Evolutionary conservation across 2,797 vertebrate genomes (phyloP).

Genomic region (Artibeus jamaicensis): DNA sequence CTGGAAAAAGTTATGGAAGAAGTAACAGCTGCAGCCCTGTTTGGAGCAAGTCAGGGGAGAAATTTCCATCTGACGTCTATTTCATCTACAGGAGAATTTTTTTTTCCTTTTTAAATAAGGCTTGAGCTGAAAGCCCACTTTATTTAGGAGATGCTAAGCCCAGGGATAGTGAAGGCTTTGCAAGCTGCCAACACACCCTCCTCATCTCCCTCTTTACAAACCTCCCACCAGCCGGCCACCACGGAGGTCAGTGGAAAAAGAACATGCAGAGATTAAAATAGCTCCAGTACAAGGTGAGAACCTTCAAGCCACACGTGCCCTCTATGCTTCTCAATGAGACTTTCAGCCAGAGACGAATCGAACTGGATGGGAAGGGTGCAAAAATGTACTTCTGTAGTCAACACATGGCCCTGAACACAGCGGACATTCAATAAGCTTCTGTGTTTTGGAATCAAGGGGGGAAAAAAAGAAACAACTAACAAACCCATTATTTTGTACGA

Average conservation of each 20-base stretch:
- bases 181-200: neutral
- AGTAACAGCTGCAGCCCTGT: slow-evolving; percentile 80
- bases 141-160: slow-evolving; percentile 79
- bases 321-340: neutral
- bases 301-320: fast-evolving
- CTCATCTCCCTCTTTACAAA: slow-evolving; percentile 19
- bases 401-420: fast-evolving
- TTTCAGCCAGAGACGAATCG: neutral
- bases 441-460: neutral
- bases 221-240: neutral
- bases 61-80: slow-evolving; percentile 80
- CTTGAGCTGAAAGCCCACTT: slow-evolving; percentile 71
- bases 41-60: slow-evolving; percentile 75
- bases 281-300: slow-evolving; percentile 19
- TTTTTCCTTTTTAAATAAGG: slow-evolving; percentile 51
- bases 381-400: neutral
- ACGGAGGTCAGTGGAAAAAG: neutral
- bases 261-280: neutral
- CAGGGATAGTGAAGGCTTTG: slow-evolving; percentile 64
- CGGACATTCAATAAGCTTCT: neutral
- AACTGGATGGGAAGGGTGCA: neutral
- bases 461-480: neutral
- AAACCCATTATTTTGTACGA: neutral
- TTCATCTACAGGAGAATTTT: slow-evolving; percentile 69
- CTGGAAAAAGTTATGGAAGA: slow-evolving; percentile 75